phyloP scores from a whole-genome alignment of 2,797 vertebrate genomes.

The Pyrocephalus nanus region DNA sequence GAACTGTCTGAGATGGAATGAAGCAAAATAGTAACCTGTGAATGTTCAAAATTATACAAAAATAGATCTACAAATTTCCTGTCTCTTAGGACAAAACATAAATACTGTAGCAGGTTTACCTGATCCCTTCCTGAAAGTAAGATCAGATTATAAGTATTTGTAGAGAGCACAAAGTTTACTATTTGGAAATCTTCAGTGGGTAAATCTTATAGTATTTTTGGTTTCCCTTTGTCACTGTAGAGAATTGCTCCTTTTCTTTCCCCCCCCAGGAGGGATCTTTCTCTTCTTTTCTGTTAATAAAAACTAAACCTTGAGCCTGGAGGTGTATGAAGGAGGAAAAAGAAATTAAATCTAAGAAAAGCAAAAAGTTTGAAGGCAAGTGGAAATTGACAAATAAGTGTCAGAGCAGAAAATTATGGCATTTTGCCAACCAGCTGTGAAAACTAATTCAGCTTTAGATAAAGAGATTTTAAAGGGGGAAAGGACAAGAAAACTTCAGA shows the following conservation, averaged over 20 bases:
- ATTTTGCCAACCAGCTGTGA: conserved; percentile 68
- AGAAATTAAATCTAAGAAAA: conserved; percentile 43
- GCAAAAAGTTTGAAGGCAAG: conserved; percentile 55
- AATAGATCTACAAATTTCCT: background rate
- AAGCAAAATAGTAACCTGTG: background rate
- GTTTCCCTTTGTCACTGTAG: background rate
- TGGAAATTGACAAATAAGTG: conserved; percentile 65
- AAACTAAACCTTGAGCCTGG: conserved; percentile 5
- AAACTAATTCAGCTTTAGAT: conserved; percentile 73
- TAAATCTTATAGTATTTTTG: background rate
- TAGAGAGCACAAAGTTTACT: background rate
- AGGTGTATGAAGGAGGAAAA: background rate
- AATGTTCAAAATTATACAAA: background rate
- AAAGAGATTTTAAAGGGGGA: conserved; percentile 71
- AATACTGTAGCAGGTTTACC: background rate
- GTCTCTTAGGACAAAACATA: background rate
- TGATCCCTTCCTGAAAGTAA: background rate
- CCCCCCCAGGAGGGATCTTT: background rate
- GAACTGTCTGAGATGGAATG: background rate
- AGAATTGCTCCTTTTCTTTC: background rate
- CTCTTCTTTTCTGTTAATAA: background rate
- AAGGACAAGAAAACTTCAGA: conserved; percentile 66
- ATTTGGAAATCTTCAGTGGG: background rate
- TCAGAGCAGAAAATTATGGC: conserved; percentile 56
- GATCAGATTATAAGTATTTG: background rate